phyloP scores from a whole-genome alignment of 2,113 vertebrate species.

The Zapornia atra region DNA sequence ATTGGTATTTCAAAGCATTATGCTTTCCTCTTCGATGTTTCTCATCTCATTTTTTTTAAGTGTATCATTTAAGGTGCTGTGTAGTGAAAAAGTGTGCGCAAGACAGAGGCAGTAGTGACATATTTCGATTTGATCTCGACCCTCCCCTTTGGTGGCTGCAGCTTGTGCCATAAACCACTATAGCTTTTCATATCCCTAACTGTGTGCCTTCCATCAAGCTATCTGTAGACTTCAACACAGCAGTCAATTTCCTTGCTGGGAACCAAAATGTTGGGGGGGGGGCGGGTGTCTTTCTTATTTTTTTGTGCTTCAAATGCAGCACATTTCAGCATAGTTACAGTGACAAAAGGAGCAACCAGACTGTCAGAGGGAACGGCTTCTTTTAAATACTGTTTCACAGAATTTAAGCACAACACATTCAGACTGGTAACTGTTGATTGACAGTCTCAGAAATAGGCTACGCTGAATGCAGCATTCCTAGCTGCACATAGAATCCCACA shows the following conservation, averaged over 20 bases:
- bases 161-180: background rate
- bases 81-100: background rate
- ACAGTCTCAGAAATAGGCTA: background rate
- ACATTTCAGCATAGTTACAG: background rate
- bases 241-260: background rate
- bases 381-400: background rate
- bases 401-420: background rate
- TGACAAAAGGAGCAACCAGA: background rate
- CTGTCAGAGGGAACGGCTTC: background rate
- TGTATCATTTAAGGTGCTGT: background rate
- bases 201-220: background rate
- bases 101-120: background rate
- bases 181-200: background rate
- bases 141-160: background rate
- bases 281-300: background rate
- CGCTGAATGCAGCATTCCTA: background rate
- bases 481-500: background rate
- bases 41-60: background rate
- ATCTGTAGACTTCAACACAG: fast-evolving
- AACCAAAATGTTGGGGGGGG: background rate
- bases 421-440: background rate
- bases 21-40: background rate
- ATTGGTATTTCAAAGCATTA: background rate
- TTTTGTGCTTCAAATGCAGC: background rate
- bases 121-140: background rate